Evolutionary conservation across 2,113 vertebrate genomes (phyloP).

Genomic region (Spermophilus dauricus): DNA sequence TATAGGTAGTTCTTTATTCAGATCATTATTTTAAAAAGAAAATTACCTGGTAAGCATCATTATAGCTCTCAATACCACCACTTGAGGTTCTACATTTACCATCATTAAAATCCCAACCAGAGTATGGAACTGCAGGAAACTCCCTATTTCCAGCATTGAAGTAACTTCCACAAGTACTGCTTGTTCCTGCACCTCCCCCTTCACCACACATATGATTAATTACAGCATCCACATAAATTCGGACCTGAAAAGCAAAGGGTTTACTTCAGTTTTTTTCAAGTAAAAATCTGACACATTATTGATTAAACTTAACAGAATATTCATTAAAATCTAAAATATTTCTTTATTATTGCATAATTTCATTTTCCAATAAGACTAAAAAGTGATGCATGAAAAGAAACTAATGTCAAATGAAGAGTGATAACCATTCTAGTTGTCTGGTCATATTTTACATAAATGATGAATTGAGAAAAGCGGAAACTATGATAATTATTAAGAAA

Average conservation of each 20-base stretch:
- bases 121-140: conserved; percentile 93
- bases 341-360: not conserved
- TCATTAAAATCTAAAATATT: not conserved
- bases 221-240: conserved; percentile 89
- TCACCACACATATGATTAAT: conserved; percentile 93
- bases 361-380: not conserved
- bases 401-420: not conserved
- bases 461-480: not conserved
- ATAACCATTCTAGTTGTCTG: not conserved
- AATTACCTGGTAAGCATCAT: conserved; percentile 93
- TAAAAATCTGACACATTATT: not conserved
- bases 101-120: conserved; percentile 93
- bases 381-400: not conserved
- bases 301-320: not conserved
- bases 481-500: not conserved
- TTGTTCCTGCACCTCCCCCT: conserved; percentile 88
- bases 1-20: not conserved
- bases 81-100: conserved; percentile 91
- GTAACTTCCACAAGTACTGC: conserved; percentile 92
- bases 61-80: conserved; percentile 94
- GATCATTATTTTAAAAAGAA: not conserved
- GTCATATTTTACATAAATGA: not conserved
- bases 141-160: conserved; percentile 90
- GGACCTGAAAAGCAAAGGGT: conserved; percentile 85
- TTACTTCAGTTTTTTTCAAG: not conserved